Percentiles rank a stretch among this genome's conserved stretches.
Evolutionary conservation across 2,888 invertebrate genomes (phyloP).

Genomic region (Teleogryllus oceanicus): DNA sequence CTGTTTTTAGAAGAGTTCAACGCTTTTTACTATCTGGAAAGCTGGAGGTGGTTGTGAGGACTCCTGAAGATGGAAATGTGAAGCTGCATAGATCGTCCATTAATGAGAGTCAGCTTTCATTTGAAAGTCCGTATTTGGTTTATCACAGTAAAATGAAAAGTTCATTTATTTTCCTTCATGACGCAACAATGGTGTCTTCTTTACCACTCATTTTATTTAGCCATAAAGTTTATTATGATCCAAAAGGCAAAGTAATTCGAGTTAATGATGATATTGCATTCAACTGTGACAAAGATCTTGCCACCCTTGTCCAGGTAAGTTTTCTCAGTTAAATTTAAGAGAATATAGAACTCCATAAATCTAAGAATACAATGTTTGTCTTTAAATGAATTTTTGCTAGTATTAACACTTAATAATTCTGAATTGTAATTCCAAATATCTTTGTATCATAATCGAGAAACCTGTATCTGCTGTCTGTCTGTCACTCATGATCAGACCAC

Average conservation of each 20-base stretch:
- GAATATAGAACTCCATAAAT: too few relatives aligned
- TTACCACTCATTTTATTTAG: conserved; percentile 84
- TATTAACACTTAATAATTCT: too few relatives aligned
- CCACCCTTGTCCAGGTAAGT: conserved; percentile 48
- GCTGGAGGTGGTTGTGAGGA: conserved; percentile 46
- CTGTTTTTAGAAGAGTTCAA: not conserved
- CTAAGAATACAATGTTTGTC: too few relatives aligned
- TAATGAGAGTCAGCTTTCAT: conserved; percentile 52
- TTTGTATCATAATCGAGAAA: too few relatives aligned
- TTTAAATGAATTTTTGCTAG: too few relatives aligned
- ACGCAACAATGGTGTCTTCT: conserved; percentile 77
- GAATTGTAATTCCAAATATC: too few relatives aligned
- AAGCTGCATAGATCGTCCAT: conserved; percentile 78
- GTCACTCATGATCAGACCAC: too few relatives aligned
- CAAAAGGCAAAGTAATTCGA: conserved; percentile 46
- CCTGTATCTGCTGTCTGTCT: too few relatives aligned
- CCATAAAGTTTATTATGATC: conserved; percentile 51
- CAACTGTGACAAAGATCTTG: conserved; percentile 46
- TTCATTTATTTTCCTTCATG: conserved; percentile 64
- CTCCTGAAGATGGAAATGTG: conserved; percentile 62
- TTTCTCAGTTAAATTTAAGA: too few relatives aligned
- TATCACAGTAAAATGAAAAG: conserved; percentile 70
- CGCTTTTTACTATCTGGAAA: not conserved
- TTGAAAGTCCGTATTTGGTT: conserved; percentile 67
- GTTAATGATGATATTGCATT: conserved; percentile 50